These are phyloP conservation scores for Podotricha telesiphe DNA, from an alignment of 2,888 invertebrate genomes.

Conservation along the genomic window DNA sequence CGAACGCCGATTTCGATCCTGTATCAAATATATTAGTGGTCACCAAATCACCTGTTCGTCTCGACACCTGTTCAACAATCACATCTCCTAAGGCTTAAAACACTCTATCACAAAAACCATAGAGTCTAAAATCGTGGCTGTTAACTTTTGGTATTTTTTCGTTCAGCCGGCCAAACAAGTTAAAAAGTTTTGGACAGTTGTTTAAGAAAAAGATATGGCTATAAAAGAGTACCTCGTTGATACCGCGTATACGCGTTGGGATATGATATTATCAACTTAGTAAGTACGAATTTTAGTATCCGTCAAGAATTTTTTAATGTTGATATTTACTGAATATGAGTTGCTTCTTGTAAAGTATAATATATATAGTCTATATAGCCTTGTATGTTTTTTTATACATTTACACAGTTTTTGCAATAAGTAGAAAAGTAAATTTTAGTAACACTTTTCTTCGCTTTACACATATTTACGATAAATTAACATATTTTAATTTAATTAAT, in stretches of 20 bases:
- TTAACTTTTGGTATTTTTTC: slow-evolving; percentile 49
- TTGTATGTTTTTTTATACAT: too few relatives aligned
- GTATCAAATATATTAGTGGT: slow-evolving; percentile 77
- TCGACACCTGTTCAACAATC: slow-evolving; percentile 79
- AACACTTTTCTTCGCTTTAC: too few relatives aligned
- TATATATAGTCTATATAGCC: too few relatives aligned
- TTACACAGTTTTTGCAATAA: too few relatives aligned
- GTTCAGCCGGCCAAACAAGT: slow-evolving; percentile 61
- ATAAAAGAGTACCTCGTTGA: slow-evolving; percentile 44
- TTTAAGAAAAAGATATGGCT: slow-evolving; percentile 51
- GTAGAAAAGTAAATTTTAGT: too few relatives aligned
- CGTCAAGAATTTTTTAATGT: background rate
- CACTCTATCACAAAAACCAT: slow-evolving; percentile 40
- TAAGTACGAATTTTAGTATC: slow-evolving; percentile 14
- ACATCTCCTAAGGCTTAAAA: slow-evolving; percentile 63
- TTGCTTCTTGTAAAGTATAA: too few relatives aligned
- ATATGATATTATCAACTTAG: slow-evolving; percentile 46
- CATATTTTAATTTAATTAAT: too few relatives aligned
- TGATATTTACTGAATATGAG: too few relatives aligned
- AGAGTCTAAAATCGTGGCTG: slow-evolving; percentile 43
- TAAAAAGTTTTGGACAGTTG: slow-evolving; percentile 61
- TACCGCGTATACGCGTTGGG: slow-evolving; percentile 39
- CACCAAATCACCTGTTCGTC: slow-evolving; percentile 78
- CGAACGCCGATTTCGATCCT: slow-evolving; percentile 71
- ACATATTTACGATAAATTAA: too few relatives aligned